Evolutionary conservation across 2,888 invertebrate genomes (phyloP), one percentile per base, ranked within the genome.

Genomic region (Megastigmus dorsalis): DNA sequence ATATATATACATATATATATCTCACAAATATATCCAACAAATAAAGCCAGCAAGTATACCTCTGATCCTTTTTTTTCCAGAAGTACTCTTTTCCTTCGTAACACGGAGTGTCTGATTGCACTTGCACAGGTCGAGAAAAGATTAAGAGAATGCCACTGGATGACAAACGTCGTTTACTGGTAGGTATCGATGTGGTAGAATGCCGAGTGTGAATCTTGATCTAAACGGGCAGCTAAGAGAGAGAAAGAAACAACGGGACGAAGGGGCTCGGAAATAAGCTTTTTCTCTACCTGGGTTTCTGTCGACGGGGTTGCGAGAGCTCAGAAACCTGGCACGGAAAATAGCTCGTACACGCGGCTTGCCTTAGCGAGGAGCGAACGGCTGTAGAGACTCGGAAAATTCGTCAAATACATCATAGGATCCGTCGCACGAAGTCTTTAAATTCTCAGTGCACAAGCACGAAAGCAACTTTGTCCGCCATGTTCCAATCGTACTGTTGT

Each of bases 271-370:
- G 13, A 50, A 23, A 43, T 7, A 43, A 15, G 15, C 1, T 33
- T 33, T 3, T 13, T 41, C 9, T n/a, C 41, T 41, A 41, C n/a
- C 6, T 41, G n/a, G 9, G 13, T 41, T 7, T n/a, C 4, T 13
- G 41, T 7, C n/a, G 41, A 20, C 20, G 10, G 18, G 20, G 18
- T 15, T 18, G 65, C n/a, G 23, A 9, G 28, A 9, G 28, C 18
- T 52, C 15, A n/a, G 69, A 20, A 62, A 23, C 70, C 70, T 33
- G 70, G 70, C 41, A 70, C 70, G 36, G 70, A 62, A 36, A 70
- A 70, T 0, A 70, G 70, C 55, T 70, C 70, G 62, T 55, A 70
- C 1, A 70, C 54, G 54, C 70, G 70, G 7, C 20, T 62, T 2
- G 62, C 62, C 45, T 36, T 33, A 18, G 62, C 55, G 45, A 70